These are phyloP conservation scores for Drosophila lacicola DNA, from an alignment of 2,888 invertebrate species.

Conservation along the genomic window DNA sequence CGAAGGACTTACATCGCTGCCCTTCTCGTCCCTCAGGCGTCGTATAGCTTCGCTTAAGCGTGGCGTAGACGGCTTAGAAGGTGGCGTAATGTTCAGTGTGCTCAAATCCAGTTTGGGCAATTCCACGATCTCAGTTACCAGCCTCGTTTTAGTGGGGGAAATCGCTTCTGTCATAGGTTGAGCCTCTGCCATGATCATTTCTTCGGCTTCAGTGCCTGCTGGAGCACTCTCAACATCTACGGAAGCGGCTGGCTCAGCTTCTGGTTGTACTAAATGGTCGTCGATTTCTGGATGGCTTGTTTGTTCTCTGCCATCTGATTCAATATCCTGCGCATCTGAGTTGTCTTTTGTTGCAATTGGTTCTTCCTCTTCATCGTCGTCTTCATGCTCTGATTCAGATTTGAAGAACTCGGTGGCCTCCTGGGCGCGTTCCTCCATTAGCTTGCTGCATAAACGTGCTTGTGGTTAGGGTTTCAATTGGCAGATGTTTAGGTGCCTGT, in stretches of 20 bases:
- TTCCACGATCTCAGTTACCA: constrained; percentile 71
- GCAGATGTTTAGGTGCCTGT: not conserved
- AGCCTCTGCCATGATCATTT: not conserved
- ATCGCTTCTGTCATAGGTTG: not conserved
- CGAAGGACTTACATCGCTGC: constrained; percentile 84
- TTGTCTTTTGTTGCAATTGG: constrained; percentile 38
- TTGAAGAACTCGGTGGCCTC: constrained; percentile 91
- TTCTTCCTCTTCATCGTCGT: constrained; percentile 36
- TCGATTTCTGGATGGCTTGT: not conserved
- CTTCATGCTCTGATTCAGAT: constrained; percentile 86
- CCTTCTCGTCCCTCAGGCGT: constrained; percentile 63
- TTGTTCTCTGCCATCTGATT: not conserved
- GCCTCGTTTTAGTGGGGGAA: constrained; percentile 39
- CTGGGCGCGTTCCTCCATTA: constrained; percentile 90
- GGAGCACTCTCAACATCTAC: not conserved
- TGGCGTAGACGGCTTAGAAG: constrained; percentile 52
- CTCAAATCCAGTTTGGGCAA: constrained; percentile 77
- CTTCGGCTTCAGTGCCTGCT: not conserved
- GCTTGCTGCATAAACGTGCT: constrained; percentile 85
- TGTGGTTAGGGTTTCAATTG: constrained; percentile 34
- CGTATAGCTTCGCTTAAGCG: constrained; percentile 69
- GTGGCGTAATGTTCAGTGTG: constrained; percentile 60
- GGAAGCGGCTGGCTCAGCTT: not conserved
- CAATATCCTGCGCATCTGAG: constrained; percentile 12
- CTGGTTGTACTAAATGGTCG: not conserved